Base-by-base conservation (phyloP, 2,113 vertebrate species). In the Narcine bancroftii region DNA sequence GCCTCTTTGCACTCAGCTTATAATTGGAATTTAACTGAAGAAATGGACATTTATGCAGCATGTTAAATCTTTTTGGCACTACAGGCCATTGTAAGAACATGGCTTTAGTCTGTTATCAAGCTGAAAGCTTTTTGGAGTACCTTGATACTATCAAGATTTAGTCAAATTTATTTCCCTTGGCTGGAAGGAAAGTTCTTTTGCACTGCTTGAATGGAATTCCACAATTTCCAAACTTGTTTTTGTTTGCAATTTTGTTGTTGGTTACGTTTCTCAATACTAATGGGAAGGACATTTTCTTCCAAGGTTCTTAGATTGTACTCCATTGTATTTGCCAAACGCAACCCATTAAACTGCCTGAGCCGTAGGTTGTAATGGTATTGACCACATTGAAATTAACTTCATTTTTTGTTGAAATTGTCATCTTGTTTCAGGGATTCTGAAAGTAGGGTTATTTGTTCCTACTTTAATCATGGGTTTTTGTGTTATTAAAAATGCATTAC, bases 1-100 rank as follows among this genome's bases (percentile, higher is more conserved):
- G 93, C 92, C 93, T 94, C 94, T 89, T 93, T 93, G 93, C 92
- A 92, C 93, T 94, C 93, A 94, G 92, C 92, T 92, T 92, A 73
- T 92, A 72, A 94, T 76, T 89, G 87, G 92, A 95, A 92, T 94
- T 93, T 94, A 93, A 93, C 92, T 93, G 93, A 93, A 66, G 26
- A 53, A 85, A 63, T 81, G 47, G 93, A 72, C 92, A 93, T 29
- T 93, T 93, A 93, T 73, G 75, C 93, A 69, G 93, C 53, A 7
- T 65, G 92, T 93, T 93, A 65, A 85, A 53, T 93, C 92, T 93
- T 94, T 93, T 65, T 50, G 39, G 63, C 92, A 85, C 77, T 87
- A 42, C 39, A n/a, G n/a, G 13, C 53, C 81, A 87, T n/a, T 53
- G 75, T 89, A 65, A 92, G 73, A 63, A 69, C 50, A 81, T 66